A percentile compares a stretch with the other conserved stretches of the same genome.
Evolutionary conservation across 2,888 invertebrate genomes (phyloP).

Genomic region (Tachina lurida): DNA sequence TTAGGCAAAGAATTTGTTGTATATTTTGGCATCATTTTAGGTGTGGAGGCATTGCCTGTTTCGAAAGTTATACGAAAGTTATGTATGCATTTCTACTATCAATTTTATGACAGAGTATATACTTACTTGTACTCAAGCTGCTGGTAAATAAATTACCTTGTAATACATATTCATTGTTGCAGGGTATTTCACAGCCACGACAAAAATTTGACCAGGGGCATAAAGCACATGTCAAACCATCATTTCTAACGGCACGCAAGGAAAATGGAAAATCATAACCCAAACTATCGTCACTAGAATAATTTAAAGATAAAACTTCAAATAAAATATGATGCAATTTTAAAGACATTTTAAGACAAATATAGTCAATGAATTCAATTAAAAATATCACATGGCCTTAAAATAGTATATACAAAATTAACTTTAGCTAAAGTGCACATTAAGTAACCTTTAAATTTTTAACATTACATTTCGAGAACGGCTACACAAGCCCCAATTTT

Average conservation of each 20-base stretch:
- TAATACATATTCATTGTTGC: conserved; percentile 85
- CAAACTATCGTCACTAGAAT: conserved; percentile 92
- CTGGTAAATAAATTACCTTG: conserved; percentile 79
- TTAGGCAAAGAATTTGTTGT: conserved; percentile 78
- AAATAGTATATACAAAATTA: too few species aligned
- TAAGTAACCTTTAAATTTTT: too few species aligned
- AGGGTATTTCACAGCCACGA: conserved; percentile 92
- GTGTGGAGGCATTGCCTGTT: conserved; percentile 78
- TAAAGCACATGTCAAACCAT: conserved; percentile 89
- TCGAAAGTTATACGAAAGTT: neutral
- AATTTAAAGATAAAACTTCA: neutral
- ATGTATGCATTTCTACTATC: neutral
- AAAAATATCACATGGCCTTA: too few species aligned
- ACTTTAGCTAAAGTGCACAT: too few species aligned
- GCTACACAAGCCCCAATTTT: too few species aligned
- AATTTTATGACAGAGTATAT: neutral
- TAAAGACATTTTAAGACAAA: too few species aligned
- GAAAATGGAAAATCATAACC: conserved; percentile 97
- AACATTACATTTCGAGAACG: too few species aligned
- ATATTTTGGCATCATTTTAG: conserved; percentile 78
- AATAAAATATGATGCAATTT: neutral
- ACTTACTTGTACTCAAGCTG: conserved; percentile 77
- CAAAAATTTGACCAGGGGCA: conserved; percentile 93
- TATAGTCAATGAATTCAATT: too few species aligned
- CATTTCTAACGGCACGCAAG: conserved; percentile 90